Evolutionary conservation across 2,888 invertebrate species (phyloP).

Genomic region (Sclerodermus sp.): DNA sequence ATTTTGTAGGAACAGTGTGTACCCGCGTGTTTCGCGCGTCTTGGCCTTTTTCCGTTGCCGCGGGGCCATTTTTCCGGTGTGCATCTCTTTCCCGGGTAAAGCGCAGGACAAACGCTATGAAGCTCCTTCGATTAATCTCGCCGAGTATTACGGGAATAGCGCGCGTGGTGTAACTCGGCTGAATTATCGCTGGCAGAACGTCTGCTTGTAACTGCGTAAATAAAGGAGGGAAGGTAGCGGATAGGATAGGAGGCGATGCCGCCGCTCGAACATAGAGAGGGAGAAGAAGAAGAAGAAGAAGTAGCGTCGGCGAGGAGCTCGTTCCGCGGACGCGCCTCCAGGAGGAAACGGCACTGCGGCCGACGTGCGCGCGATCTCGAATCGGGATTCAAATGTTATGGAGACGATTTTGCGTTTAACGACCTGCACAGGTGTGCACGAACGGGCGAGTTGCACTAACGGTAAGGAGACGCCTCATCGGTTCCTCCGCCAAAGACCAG

Average conservation of each 20-base stretch:
- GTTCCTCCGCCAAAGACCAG: slow-evolving; percentile 24
- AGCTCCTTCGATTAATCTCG: too few relatives aligned
- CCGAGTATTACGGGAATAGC: too few relatives aligned
- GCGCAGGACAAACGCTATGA: too few relatives aligned
- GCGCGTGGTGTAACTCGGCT: too few relatives aligned
- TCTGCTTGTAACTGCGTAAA: background rate
- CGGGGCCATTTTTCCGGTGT: too few relatives aligned
- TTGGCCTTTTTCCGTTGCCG: too few relatives aligned
- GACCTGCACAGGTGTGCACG: slow-evolving; percentile 32
- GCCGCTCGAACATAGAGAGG: background rate
- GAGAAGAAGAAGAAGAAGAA: too few relatives aligned
- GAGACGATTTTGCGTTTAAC: slow-evolving; percentile 42
- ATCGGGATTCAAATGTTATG: slow-evolving; percentile 32
- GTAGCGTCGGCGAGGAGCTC: too few relatives aligned
- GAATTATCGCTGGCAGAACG: too few relatives aligned
- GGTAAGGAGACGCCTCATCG: slow-evolving; percentile 48
- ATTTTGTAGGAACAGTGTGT: too few relatives aligned
- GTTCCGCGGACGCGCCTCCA: background rate
- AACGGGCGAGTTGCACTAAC: slow-evolving; percentile 31
- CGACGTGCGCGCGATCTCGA: slow-evolving; percentile 11
- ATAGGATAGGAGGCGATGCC: background rate
- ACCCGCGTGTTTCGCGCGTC: too few relatives aligned
- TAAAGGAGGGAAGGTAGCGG: background rate
- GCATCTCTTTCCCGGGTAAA: too few relatives aligned
- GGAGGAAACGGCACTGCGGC: background rate